A percentile compares a stretch with the other conserved stretches of the same genome.
phyloP scores from a whole-genome alignment of 2,888 invertebrate species.

The Alloplasta piceator region DNA sequence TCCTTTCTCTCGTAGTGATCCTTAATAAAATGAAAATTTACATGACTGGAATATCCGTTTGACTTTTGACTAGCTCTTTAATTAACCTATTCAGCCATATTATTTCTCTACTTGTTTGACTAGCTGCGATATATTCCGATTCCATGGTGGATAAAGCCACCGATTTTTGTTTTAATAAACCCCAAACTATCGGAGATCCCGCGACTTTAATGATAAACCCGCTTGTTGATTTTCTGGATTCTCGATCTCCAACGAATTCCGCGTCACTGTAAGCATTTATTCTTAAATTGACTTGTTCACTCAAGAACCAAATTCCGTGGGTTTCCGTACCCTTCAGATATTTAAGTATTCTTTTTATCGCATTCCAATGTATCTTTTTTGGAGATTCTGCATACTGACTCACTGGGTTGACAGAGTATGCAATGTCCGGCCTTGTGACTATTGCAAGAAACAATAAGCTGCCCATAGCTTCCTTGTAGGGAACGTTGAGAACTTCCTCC shows the following conservation, averaged over 20 bases:
- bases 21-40: slow-evolving; percentile 33
- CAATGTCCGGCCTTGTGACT: slow-evolving; percentile 50
- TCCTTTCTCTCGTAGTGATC: slow-evolving; percentile 28
- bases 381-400: slow-evolving; percentile 46
- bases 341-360: slow-evolving; percentile 58
- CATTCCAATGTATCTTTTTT: slow-evolving; percentile 54
- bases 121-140: slow-evolving; percentile 58
- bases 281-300: not conserved
- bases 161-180: slow-evolving; percentile 52
- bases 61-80: slow-evolving; percentile 18
- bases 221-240: slow-evolving; percentile 59
- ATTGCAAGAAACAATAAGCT: slow-evolving; percentile 38
- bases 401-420: slow-evolving; percentile 47
- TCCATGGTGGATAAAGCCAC: slow-evolving; percentile 57
- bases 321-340: slow-evolving; percentile 56
- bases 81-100: slow-evolving; percentile 53
- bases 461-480: slow-evolving; percentile 46
- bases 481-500: slow-evolving; percentile 22
- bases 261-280: slow-evolving; percentile 53
- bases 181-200: slow-evolving; percentile 52
- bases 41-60: slow-evolving; percentile 5
- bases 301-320: slow-evolving; percentile 39
- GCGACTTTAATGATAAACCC: slow-evolving; percentile 52
- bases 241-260: slow-evolving; percentile 57
- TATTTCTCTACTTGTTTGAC: slow-evolving; percentile 39